Evolutionary conservation across 1,140 invertebrate species (phyloP), one percentile per base, ranked within the genome.

Genomic region (Dendrolimus kikuchii): DNA sequence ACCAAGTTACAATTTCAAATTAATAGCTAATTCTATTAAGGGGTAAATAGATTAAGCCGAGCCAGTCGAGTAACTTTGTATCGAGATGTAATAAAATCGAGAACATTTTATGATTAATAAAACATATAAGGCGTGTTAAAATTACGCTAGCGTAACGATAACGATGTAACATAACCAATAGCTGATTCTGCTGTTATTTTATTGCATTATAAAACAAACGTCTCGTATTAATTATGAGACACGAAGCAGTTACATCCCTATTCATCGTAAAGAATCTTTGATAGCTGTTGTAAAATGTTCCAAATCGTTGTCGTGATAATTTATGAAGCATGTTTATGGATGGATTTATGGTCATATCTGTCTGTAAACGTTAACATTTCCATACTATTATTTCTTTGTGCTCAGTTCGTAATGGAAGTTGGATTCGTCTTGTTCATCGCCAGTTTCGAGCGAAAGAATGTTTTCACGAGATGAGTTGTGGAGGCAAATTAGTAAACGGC

Each of bases 301-400:
- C 71, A 76, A 84, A 86, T 83, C 71, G 77, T 75, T 72, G 74
- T 79, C 77, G 64, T 86, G 72, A 86, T 84, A 86, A 84, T 86
- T 86, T 86, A 81, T 81, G 78, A 82, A 74, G 64, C 83, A 77
- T 83, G 78, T 84, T 86, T 83, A 86, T 78, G 78, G 76, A 74
- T 59, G 64, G 66, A 75, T 84, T 85, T 82, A 84, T 77, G 64
- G 69, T 71, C 46, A 74, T 70, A 71, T 68, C 63, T 53, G 57
- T 64, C 46, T 65, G 54, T 60, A 8, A 7, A 5, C 23, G 6
- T 23, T 46, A 7, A 37, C 23, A 8, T 37, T 46, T 46, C 23
- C 38, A 46, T 46, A 38, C 7, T 7, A 46, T 37, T 5, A 23
- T 3, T n/a, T 46, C 2, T 46, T 46, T 46, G 6, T 46, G 23